Evolutionary conservation across 2,113 vertebrate genomes (phyloP).

Genomic region (Saguinus midas): DNA sequence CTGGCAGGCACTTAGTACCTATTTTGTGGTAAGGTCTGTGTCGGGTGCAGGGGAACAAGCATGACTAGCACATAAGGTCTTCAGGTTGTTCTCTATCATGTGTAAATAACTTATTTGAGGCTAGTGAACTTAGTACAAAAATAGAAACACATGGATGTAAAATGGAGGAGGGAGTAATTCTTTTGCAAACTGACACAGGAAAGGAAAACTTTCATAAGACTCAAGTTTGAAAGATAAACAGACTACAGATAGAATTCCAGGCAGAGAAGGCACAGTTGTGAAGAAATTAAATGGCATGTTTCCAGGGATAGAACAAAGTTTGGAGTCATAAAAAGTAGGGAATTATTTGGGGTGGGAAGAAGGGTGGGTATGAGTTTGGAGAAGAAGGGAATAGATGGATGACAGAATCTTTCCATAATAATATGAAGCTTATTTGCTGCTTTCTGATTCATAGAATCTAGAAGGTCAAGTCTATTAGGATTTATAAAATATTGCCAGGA

Average conservation of each 20-base stretch:
- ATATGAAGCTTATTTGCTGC: neutral
- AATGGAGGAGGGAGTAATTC: neutral
- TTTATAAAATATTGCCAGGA: neutral
- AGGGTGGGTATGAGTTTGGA: neutral
- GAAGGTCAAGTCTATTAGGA: neutral
- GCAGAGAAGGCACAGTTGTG: neutral
- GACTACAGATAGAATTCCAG: neutral
- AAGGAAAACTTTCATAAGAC: neutral
- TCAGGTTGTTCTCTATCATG: neutral
- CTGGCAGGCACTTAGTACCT: neutral
- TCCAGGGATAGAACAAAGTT: neutral
- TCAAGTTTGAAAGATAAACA: neutral
- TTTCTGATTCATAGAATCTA: neutral
- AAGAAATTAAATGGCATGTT: neutral
- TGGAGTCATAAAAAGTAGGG: neutral
- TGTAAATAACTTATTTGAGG: neutral
- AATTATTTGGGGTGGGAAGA: neutral
- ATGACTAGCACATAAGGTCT: neutral
- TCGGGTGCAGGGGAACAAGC: neutral
- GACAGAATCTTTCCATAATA: rapidly evolving
- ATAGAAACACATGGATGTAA: neutral
- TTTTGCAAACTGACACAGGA: neutral
- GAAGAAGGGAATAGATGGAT: neutral
- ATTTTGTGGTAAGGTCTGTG: neutral
- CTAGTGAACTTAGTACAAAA: neutral